Conservation (phyloP, 2,797 vertebrate genomes). For the Clamator glandarius region DNA sequence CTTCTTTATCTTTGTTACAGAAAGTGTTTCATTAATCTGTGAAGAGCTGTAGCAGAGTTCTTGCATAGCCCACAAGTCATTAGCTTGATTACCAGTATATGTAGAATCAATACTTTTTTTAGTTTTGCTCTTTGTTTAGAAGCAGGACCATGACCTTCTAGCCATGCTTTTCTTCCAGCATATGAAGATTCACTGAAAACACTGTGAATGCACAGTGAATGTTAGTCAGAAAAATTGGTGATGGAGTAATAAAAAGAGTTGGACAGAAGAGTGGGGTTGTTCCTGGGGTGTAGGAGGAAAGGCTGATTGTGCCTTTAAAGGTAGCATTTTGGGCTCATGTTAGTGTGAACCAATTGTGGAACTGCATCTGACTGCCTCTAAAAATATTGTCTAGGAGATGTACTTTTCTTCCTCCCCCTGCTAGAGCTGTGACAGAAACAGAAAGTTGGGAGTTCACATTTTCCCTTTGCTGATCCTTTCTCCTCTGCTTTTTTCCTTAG, state of each 20-base stretch:
- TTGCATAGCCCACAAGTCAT: background rate
- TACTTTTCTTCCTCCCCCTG: background rate
- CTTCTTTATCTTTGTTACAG: background rate
- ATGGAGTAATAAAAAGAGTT: background rate
- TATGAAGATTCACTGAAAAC: background rate
- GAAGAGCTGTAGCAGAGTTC: background rate
- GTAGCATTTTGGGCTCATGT: accelerated
- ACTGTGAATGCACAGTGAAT: background rate
- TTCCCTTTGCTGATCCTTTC: background rate
- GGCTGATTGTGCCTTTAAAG: background rate
- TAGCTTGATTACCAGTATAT: background rate
- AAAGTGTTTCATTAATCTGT: background rate
- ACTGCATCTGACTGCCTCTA: background rate
- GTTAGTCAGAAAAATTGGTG: background rate
- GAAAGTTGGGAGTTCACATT: background rate
- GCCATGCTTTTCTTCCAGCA: background rate
- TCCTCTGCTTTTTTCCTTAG: background rate
- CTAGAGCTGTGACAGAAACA: background rate
- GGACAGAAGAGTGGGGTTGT: background rate
- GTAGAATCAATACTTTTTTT: background rate
- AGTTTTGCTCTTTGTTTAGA: background rate
- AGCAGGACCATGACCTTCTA: background rate
- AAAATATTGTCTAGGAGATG: background rate
- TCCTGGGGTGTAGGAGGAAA: background rate
- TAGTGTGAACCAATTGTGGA: background rate